Conservation (phyloP, 2,888 invertebrate species). For the Cinara cedri region DNA sequence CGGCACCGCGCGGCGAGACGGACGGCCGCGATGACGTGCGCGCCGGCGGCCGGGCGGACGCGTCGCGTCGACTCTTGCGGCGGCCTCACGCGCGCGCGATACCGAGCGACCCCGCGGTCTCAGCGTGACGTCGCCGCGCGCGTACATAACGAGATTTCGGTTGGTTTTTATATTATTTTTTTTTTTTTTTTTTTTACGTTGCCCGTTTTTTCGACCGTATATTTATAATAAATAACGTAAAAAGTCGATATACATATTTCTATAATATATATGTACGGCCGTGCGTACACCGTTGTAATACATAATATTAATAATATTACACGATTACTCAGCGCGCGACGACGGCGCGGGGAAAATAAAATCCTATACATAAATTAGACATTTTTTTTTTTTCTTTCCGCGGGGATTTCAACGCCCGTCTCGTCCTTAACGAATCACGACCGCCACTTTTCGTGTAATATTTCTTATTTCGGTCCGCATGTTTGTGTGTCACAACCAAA, state of each 20-base stretch:
- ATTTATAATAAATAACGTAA: constrained; percentile 48
- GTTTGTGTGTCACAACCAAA: no score
- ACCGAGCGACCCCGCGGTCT: constrained; percentile 3
- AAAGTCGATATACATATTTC: constrained; percentile 39
- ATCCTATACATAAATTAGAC: not conserved
- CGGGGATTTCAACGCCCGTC: no score
- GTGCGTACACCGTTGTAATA: not conserved
- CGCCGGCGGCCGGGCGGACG: constrained; percentile 27
- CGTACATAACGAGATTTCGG: constrained; percentile 43
- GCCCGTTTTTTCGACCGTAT: constrained; percentile 9
- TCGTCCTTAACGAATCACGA: no score
- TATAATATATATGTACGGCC: not conserved
- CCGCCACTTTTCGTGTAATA: no score
- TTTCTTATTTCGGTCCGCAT: no score
- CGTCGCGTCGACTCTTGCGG: not conserved
- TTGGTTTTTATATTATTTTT: no score
- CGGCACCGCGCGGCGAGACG: constrained; percentile 13
- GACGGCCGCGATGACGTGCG: constrained; percentile 38
- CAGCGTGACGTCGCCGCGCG: constrained; percentile 43
- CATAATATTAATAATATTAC: not conserved
- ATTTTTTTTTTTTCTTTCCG: no score
- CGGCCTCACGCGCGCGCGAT: not conserved
- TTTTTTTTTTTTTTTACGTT: constrained; percentile 8
- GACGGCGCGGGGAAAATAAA: not conserved
- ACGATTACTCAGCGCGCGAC: not conserved